Percentiles rank a stretch among this genome's conserved stretches.
Conservation (phyloP, 2,113 vertebrate genomes). For the Oryzias celebensis region DNA sequence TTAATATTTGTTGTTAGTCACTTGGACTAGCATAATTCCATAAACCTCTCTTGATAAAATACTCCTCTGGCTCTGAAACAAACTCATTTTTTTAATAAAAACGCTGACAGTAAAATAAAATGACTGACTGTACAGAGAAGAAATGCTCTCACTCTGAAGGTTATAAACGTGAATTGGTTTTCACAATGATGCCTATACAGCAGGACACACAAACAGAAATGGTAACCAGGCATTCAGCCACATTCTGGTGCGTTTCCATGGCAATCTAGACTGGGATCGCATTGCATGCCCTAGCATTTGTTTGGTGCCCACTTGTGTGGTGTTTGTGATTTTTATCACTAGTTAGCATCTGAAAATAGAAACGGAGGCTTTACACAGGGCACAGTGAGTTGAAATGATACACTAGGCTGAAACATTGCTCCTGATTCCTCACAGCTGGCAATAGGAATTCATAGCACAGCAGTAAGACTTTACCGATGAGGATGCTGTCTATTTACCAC, state of each 20-base stretch:
- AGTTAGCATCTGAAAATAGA: slow-evolving; percentile 74
- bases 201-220: slow-evolving; percentile 38
- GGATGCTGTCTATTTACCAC: slow-evolving; percentile 31
- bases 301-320: slow-evolving; percentile 64
- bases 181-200: slow-evolving; percentile 24
- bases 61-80: neutral
- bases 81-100: slow-evolving; percentile 1
- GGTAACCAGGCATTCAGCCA: slow-evolving; percentile 60
- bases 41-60: neutral
- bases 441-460: slow-evolving; percentile 38
- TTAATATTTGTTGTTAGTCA: neutral
- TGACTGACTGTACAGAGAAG: slow-evolving; percentile 7
- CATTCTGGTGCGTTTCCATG: slow-evolving; percentile 72
- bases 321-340: slow-evolving; percentile 66
- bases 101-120: slow-evolving; percentile 8
- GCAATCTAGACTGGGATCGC: slow-evolving; percentile 70
- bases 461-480: slow-evolving; percentile 12
- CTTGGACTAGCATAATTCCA: neutral
- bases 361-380: slow-evolving; percentile 48
- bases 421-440: slow-evolving; percentile 63
- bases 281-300: slow-evolving; percentile 68
- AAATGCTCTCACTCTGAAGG: slow-evolving; percentile 8
- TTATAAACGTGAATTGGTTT: slow-evolving; percentile 30
- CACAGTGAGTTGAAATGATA: slow-evolving; percentile 46
- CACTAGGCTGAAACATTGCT: slow-evolving; percentile 33